phyloP scores from a whole-genome alignment of 2,113 vertebrate species.

The Acrocephalus arundinaceus region DNA sequence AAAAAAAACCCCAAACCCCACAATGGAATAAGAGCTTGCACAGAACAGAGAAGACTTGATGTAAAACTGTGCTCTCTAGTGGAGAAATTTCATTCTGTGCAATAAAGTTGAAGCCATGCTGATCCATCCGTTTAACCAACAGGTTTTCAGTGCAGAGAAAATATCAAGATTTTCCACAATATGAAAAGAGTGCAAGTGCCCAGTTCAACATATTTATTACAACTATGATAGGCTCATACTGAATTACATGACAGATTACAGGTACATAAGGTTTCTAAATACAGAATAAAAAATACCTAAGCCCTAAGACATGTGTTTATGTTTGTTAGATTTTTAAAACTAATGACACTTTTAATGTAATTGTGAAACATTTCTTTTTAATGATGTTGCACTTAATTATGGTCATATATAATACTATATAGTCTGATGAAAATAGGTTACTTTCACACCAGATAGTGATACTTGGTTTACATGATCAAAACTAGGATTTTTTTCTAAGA shows the following conservation, averaged over 20 bases:
- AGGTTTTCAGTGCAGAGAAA: background rate
- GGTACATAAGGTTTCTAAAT: background rate
- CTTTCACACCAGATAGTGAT: background rate
- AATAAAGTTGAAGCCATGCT: background rate
- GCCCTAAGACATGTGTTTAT: background rate
- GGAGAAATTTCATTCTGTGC: background rate
- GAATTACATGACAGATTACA: constrained; percentile 3
- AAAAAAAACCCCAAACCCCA: background rate
- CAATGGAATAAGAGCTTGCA: background rate
- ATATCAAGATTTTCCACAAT: background rate
- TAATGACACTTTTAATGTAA: background rate
- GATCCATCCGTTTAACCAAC: background rate
- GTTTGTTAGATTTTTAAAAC: background rate
- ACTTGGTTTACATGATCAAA: background rate
- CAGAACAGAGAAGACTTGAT: background rate
- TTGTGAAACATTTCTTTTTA: background rate
- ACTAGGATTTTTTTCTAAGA: background rate
- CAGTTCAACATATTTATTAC: constrained; percentile 25
- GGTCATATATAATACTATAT: background rate
- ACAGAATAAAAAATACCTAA: background rate
- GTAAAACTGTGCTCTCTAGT: constrained; percentile 32
- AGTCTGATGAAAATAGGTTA: background rate
- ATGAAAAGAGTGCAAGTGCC: background rate
- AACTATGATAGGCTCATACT: background rate
- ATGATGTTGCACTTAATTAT: background rate